A percentile compares a stretch with the other conserved stretches of the same genome.
phyloP scores from a whole-genome alignment of 1,140 invertebrate genomes.

The Eumaeus atala region DNA sequence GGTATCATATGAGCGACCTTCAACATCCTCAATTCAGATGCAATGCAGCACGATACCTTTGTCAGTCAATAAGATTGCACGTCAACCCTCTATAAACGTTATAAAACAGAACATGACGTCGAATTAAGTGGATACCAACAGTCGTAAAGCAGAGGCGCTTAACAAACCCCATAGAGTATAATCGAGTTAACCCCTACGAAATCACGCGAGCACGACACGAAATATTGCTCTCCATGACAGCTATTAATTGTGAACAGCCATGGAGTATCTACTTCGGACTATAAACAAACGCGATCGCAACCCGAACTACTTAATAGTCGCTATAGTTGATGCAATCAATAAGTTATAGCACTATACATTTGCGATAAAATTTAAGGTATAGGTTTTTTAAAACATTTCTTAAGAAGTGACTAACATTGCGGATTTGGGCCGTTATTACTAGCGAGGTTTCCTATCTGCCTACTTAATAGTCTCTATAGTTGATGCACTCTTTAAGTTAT shows the following conservation, averaged over 20 bases:
- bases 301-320: slow-evolving; percentile 46
- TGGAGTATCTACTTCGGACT: slow-evolving; percentile 28
- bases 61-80: too few relatives aligned
- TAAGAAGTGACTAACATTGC: too few relatives aligned
- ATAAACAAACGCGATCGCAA: slow-evolving; percentile 32
- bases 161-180: slow-evolving; percentile 39
- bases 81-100: background rate
- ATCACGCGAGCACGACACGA: slow-evolving; percentile 33
- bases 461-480: too few relatives aligned
- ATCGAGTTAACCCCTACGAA: slow-evolving; percentile 52
- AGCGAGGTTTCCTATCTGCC: too few relatives aligned
- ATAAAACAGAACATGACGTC: background rate
- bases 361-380: background rate
- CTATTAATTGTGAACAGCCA: slow-evolving; percentile 31
- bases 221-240: slow-evolving; percentile 44
- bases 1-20: too few relatives aligned
- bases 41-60: too few relatives aligned
- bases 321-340: slow-evolving; percentile 49
- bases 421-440: too few relatives aligned
- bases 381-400: too few relatives aligned
- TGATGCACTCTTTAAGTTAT: too few relatives aligned
- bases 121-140: slow-evolving; percentile 14
- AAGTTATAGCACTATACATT: slow-evolving; percentile 25
- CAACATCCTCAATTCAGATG: too few relatives aligned
- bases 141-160: slow-evolving; percentile 33